Percentiles rank a stretch among this genome's conserved stretches.
phyloP scores from a whole-genome alignment of 2,113 vertebrate genomes.

The Tragelaphus buxtoni region DNA sequence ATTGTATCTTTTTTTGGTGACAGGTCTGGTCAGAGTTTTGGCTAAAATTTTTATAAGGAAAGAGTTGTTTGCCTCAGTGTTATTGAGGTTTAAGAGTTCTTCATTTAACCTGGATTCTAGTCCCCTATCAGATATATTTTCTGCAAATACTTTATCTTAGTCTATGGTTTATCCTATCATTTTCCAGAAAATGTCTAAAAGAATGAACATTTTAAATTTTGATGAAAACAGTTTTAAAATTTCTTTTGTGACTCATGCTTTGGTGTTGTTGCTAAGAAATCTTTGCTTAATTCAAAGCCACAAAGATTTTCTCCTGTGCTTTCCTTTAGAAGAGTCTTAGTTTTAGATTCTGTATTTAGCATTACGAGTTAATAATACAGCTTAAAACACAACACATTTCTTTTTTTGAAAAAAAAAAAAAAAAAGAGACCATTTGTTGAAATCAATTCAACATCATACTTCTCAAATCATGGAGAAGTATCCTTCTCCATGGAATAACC shows the following conservation, averaged over 20 bases:
- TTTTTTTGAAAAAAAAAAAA: neutral
- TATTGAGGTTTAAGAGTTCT: neutral
- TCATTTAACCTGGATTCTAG: neutral
- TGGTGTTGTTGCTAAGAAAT: neutral
- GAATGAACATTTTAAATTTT: neutral
- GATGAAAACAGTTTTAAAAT: neutral
- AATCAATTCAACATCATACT: too few relatives aligned
- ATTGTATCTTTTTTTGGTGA: neutral
- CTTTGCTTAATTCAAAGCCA: neutral
- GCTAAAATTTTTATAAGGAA: neutral
- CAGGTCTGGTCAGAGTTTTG: neutral
- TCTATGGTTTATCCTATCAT: neutral
- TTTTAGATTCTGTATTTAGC: neutral
- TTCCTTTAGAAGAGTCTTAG: neutral
- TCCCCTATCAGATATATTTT: neutral
- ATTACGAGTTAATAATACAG: neutral
- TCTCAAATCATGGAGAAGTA: too few relatives aligned
- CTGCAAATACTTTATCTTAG: neutral
- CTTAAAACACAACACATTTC: neutral
- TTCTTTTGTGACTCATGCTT: neutral
- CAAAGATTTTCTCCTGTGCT: neutral
- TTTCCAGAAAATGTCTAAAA: neutral
- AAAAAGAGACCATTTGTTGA: neutral
- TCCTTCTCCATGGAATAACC: neutral
- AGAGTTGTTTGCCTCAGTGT: neutral